Conservation (phyloP, 2,888 invertebrate genomes). For the Thalpophila matura region DNA sequence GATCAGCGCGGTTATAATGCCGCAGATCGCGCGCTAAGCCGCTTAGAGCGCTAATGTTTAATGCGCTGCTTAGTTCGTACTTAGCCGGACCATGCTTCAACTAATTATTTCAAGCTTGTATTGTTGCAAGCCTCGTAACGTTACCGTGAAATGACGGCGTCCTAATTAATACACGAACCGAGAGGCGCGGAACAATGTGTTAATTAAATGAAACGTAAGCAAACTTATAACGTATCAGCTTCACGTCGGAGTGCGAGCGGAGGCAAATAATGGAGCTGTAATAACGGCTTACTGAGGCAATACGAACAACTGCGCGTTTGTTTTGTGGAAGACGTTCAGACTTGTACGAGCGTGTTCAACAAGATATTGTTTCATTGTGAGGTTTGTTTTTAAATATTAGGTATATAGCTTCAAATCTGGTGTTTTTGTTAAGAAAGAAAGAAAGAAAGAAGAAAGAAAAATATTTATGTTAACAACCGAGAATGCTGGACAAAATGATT, state of each 20-base stretch:
- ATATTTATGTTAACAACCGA: no score
- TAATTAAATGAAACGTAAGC: constrained; percentile 53
- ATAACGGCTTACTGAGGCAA: constrained; percentile 33
- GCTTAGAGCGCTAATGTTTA: constrained; percentile 67
- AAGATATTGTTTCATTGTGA: constrained; percentile 6
- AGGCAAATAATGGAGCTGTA: constrained; percentile 38
- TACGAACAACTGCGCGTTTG: constrained; percentile 5
- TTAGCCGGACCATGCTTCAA: constrained; percentile 48
- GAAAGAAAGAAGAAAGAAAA: no score
- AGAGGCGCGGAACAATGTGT: constrained; percentile 20
- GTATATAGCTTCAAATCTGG: not conserved
- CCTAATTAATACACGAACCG: constrained; percentile 42
- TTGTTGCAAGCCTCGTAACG: constrained; percentile 16
- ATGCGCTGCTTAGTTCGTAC: constrained; percentile 60
- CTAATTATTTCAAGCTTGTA: constrained; percentile 19
- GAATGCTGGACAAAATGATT: no score
- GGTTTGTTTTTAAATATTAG: not conserved
- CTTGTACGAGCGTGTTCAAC: not conserved
- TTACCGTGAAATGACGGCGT: constrained; percentile 14
- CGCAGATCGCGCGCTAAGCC: constrained; percentile 55
- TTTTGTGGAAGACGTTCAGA: constrained; percentile 8
- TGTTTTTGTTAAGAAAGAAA: no score
- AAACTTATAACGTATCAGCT: constrained; percentile 52
- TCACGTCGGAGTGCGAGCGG: constrained; percentile 12
- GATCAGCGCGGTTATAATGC: constrained; percentile 47